Evolutionary conservation across 2,888 invertebrate species (phyloP).

Genomic region (Amphiduros pacificus): DNA sequence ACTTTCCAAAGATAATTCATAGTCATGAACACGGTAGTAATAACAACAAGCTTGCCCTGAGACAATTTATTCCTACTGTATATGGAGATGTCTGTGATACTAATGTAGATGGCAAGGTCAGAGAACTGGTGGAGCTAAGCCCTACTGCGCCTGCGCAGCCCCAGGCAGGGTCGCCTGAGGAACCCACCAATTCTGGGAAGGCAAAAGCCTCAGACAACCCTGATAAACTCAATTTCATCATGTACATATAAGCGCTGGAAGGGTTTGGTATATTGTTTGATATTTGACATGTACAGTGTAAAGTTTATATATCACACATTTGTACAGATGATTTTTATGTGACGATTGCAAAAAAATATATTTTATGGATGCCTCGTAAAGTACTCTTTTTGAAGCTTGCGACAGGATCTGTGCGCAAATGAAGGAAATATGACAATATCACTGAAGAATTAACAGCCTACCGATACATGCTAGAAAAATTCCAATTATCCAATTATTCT

Average conservation of each 20-base stretch:
- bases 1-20: conserved; percentile 13
- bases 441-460: too few relatives aligned
- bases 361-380: too few relatives aligned
- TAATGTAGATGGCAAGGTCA: not conserved
- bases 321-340: too few relatives aligned
- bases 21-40: conserved; percentile 12
- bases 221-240: conserved; percentile 18
- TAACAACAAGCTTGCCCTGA: conserved; percentile 6
- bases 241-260: conserved; percentile 19
- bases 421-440: too few relatives aligned
- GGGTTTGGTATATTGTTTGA: too few relatives aligned
- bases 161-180: not conserved
- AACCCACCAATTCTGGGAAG: not conserved
- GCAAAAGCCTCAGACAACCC: not conserved
- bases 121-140: conserved; percentile 6
- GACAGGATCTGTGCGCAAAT: too few relatives aligned
- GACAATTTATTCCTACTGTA: conserved; percentile 10
- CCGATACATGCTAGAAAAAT: too few relatives aligned
- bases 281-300: too few relatives aligned
- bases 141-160: not conserved
- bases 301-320: too few relatives aligned
- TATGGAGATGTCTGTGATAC: conserved; percentile 14
- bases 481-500: too few relatives aligned
- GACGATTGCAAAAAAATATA: too few relatives aligned
- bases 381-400: too few relatives aligned